Conservation (phyloP, 2,888 invertebrate species). For the Mycalesis mineus region DNA sequence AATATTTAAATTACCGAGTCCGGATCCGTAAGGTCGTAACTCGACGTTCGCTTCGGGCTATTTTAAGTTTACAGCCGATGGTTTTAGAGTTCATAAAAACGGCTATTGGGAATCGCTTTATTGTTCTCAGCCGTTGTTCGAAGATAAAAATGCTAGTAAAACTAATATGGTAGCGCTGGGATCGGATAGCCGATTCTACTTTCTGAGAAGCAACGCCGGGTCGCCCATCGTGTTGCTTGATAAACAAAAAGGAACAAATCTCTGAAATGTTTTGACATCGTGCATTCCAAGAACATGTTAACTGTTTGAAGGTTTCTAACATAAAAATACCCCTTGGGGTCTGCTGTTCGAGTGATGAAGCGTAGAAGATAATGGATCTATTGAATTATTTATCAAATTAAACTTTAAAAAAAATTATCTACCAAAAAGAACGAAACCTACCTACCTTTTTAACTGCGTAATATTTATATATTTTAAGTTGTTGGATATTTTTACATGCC, state of each 20-base stretch:
- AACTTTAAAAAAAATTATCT: too few species aligned
- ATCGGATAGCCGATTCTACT: slow-evolving; percentile 62
- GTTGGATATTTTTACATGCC: too few species aligned
- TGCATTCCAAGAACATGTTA: slow-evolving; percentile 29
- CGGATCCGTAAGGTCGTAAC: slow-evolving; percentile 56
- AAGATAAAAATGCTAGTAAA: slow-evolving; percentile 53
- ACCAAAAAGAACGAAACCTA: too few species aligned
- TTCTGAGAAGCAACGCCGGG: slow-evolving; percentile 53
- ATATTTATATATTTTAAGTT: too few species aligned
- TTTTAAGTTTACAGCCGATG: slow-evolving; percentile 47
- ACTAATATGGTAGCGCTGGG: slow-evolving; percentile 64
- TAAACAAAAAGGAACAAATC: neutral
- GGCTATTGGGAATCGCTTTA: slow-evolving; percentile 35
- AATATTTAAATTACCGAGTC: slow-evolving; percentile 69
- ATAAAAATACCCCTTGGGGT: neutral
- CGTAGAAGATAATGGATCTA: neutral
- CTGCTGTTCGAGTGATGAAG: neutral
- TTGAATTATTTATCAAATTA: too few species aligned
- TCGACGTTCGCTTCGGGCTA: slow-evolving; percentile 43
- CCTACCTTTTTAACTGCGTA: too few species aligned
- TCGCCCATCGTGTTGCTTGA: slow-evolving; percentile 6
- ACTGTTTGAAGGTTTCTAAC: neutral
- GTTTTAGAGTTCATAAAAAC: slow-evolving; percentile 44
- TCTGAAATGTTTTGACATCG: slow-evolving; percentile 28
- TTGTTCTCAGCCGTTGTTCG: slow-evolving; percentile 35